phyloP scores from a whole-genome alignment of 1,140 invertebrate genomes.

The Caenorhabditis elegans region DNA sequence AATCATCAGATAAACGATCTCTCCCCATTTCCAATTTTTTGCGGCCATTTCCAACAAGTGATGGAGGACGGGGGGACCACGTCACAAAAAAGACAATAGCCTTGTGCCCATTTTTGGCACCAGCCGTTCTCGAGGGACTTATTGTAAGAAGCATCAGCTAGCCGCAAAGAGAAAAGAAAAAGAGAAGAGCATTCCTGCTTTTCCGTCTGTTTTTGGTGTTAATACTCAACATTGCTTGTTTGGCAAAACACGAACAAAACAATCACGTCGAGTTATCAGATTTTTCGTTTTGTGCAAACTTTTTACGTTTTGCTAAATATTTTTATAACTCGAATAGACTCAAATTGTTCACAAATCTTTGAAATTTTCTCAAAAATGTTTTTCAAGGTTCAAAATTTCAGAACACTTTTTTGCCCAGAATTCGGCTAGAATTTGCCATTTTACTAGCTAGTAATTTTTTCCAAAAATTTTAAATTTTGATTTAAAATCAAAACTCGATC shows the following conservation, averaged over 20 bases:
- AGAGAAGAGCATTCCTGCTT: slow-evolving; percentile 13
- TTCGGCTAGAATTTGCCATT: no score
- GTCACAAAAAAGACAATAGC: not conserved
- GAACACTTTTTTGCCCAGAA: no score
- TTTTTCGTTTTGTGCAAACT: not conserved
- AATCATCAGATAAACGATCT: not conserved
- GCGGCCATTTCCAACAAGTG: not conserved
- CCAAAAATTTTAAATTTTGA: no score
- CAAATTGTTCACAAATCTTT: no score
- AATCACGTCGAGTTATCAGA: not conserved
- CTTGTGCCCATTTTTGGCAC: not conserved
- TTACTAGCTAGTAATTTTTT: no score
- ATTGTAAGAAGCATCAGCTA: slow-evolving; percentile 21
- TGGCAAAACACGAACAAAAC: slow-evolving; percentile 3
- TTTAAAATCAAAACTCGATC: no score
- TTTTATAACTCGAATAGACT: no score
- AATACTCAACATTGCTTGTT: not conserved
- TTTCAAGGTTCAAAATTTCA: no score
- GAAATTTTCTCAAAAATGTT: no score
- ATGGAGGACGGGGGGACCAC: not conserved
- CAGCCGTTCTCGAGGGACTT: slow-evolving; percentile 24
- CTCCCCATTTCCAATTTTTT: not conserved
- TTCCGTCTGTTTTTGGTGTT: not conserved
- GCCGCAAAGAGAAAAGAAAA: not conserved
- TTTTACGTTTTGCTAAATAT: not conserved